A percentile compares a stretch with the other conserved stretches of the same genome.
Conservation (phyloP, 2,113 vertebrate species). For the Otocyon megalotis region DNA sequence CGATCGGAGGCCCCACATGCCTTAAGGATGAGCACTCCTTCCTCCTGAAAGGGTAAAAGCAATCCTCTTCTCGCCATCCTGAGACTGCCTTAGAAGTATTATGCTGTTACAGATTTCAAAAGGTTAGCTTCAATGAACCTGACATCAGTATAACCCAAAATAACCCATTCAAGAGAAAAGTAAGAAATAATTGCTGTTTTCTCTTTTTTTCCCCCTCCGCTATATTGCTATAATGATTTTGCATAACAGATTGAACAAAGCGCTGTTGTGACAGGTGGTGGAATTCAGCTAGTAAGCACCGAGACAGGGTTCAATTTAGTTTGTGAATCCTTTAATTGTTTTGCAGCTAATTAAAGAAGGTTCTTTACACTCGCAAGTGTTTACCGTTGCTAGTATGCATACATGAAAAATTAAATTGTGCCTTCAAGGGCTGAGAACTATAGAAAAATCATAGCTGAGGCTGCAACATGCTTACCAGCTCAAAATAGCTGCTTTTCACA, state of each 20-base stretch:
- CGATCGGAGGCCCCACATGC: slow-evolving; percentile 83
- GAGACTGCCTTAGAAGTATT: slow-evolving; percentile 87
- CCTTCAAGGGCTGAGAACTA: slow-evolving; percentile 94
- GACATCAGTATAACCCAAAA: slow-evolving; percentile 98
- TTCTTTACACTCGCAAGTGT: slow-evolving; percentile 96
- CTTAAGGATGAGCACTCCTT: slow-evolving; percentile 75
- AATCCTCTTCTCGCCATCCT: slow-evolving; percentile 82
- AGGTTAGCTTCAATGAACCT: slow-evolving; percentile 94
- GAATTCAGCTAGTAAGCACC: slow-evolving; percentile 98
- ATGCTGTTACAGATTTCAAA: slow-evolving; percentile 91
- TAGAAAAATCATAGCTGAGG: slow-evolving; percentile 93
- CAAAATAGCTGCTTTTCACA: slow-evolving; percentile 94
- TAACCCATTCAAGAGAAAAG: slow-evolving; percentile 98
- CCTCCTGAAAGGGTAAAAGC: slow-evolving; percentile 83
- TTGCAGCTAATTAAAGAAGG: slow-evolving; percentile 99
- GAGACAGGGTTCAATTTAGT: slow-evolving; percentile 99
- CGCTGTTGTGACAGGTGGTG: slow-evolving; percentile 99
- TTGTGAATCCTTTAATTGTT: slow-evolving; percentile 99
- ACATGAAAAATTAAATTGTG: slow-evolving; percentile 96
- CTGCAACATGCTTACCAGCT: slow-evolving; percentile 94
- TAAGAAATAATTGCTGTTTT: slow-evolving; percentile 99
- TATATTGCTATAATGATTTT: slow-evolving; percentile 97
- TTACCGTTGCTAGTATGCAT: slow-evolving; percentile 96
- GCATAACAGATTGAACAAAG: slow-evolving; percentile 99
- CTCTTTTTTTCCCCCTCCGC: slow-evolving; percentile 92